Evolutionary conservation across 2,888 invertebrate genomes (phyloP).

Genomic region (Harpagoxenus sublaevis): DNA sequence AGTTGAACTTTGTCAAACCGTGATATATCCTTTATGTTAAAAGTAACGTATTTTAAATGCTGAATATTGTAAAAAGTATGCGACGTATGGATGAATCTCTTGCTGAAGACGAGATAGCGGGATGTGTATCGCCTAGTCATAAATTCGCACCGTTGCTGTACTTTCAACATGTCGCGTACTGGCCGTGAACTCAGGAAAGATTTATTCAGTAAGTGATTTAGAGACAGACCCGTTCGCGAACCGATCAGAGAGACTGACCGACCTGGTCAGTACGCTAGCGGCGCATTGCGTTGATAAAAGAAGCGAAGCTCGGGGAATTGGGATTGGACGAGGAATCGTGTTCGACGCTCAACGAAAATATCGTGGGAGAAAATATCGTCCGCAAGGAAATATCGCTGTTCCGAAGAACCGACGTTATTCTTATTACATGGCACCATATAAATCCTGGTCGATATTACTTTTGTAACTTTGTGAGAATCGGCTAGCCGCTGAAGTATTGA

Average conservation of each 20-base stretch:
- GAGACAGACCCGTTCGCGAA: slow-evolving; percentile 40
- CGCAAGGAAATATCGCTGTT: slow-evolving; percentile 52
- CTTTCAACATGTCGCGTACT: slow-evolving; percentile 31
- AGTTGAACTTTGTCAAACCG: neutral
- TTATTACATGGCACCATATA: slow-evolving; percentile 47
- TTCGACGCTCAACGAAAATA: slow-evolving; percentile 49
- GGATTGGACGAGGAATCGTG: slow-evolving; percentile 38
- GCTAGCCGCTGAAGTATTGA: slow-evolving; percentile 24
- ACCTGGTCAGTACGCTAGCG: slow-evolving; percentile 6
- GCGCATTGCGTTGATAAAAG: slow-evolving; percentile 48
- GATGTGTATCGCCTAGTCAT: slow-evolving; percentile 29
- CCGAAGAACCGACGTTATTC: slow-evolving; percentile 51
- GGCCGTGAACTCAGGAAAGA: slow-evolving; percentile 41
- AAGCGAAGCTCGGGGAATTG: slow-evolving; percentile 39
- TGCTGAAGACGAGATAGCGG: slow-evolving; percentile 24
- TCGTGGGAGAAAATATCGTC: slow-evolving; percentile 42
- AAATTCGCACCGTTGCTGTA: slow-evolving; percentile 30
- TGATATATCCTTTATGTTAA: neutral
- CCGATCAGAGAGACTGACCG: slow-evolving; percentile 39
- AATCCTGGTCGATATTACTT: slow-evolving; percentile 49
- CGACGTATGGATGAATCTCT: neutral
- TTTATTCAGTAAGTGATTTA: slow-evolving; percentile 57
- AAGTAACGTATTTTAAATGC: neutral
- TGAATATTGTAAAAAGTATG: neutral
- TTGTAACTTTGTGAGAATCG: slow-evolving; percentile 32